Evolutionary conservation across 2,888 invertebrate genomes (phyloP).

Genomic region (Clanis bilineata): DNA sequence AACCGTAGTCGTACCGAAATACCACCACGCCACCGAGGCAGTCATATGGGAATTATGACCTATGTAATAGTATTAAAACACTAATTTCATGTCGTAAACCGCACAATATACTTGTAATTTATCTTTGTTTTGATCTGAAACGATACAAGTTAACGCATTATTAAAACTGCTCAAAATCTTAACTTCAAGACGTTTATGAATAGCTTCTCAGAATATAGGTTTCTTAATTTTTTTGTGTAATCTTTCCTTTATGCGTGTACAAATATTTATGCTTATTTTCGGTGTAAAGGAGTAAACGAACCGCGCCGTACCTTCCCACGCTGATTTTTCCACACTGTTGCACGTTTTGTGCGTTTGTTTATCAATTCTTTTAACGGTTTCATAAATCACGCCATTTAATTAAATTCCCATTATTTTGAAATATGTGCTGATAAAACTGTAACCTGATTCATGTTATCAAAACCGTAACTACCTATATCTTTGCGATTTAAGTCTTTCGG

Average conservation of each 20-base stretch:
- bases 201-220: background rate
- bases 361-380: background rate
- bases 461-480: too few species aligned
- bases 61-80: background rate
- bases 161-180: background rate
- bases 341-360: constrained; percentile 8
- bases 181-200: background rate
- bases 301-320: constrained; percentile 1
- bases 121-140: background rate
- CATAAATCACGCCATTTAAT: background rate
- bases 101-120: background rate
- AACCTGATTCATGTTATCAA: too few species aligned
- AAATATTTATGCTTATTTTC: constrained; percentile 6
- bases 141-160: background rate
- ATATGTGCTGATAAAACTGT: background rate
- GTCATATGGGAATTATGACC: too few species aligned
- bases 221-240: background rate
- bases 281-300: constrained; percentile 2
- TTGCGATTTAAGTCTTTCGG: too few species aligned
- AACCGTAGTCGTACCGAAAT: too few species aligned
- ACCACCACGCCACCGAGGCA: too few species aligned
- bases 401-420: background rate
- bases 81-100: background rate
- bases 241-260: background rate
- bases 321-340: background rate